A percentile compares a stretch with the other conserved stretches of the same genome.
phyloP scores from a whole-genome alignment of 2,113 vertebrate genomes.

The Megaceryle torquata region DNA sequence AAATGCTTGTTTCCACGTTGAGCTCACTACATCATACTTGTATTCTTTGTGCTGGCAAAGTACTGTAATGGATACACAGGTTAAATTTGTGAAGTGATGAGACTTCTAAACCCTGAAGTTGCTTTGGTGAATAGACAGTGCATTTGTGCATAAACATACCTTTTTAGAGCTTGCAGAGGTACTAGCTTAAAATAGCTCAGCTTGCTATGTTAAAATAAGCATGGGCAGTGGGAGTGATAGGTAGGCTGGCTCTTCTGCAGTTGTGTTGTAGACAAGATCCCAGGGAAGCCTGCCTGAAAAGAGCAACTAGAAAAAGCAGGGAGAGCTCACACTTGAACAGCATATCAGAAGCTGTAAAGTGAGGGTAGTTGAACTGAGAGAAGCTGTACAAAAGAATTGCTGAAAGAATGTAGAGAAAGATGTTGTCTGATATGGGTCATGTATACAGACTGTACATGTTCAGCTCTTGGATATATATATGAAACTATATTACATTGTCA shows the following conservation, averaged over 20 bases:
- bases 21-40: neutral
- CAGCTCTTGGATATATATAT: neutral
- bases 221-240: neutral
- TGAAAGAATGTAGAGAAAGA: neutral
- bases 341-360: neutral
- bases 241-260: neutral
- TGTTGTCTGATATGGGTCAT: neutral
- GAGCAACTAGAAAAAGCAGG: neutral
- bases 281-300: neutral
- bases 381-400: neutral
- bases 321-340: neutral
- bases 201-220: neutral
- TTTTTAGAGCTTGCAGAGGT: neutral
- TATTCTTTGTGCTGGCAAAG: neutral
- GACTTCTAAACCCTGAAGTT: neutral
- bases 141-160: accelerated
- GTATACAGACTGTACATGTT: neutral
- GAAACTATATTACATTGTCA: neutral
- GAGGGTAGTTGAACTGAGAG: neutral
- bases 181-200: neutral
- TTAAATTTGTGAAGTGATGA: neutral
- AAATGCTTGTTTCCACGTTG: neutral
- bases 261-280: neutral
- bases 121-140: neutral
- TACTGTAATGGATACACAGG: neutral